Base-by-base conservation (phyloP, 2,797 vertebrate genomes). In the Tarsius wallacei region DNA sequence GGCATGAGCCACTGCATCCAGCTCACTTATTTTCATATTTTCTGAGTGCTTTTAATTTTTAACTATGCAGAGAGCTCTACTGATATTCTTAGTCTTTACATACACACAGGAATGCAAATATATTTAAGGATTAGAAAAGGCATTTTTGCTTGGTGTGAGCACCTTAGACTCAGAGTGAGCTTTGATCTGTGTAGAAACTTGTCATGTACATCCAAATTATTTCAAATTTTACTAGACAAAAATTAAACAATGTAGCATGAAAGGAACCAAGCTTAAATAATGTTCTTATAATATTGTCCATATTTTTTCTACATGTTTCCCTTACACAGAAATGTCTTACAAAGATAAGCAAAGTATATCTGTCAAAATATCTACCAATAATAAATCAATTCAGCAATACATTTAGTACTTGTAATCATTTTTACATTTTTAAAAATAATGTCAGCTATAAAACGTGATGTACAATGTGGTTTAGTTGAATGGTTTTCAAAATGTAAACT, bases 401-500 rank as follows among this genome's bases (percentile, higher is more conserved):
- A 13, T 47, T 90, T 78, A 81, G n/a, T 57, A 33, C 55, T 59
- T 33, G 33, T 8, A 47, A 85, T 66, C 57, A 33, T 81, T 71
- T 73, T 76, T 61, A 11, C 28, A 22, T 80, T 91, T 42, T 81
- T 59, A 31, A 33, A 59, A 33, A 68, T 31, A 31, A 0, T 71
- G 14, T 22, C 64, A 21, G 21, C 28, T 74, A 9, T 49, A 6
- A 47, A 57, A 73, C 42, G 13, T 76, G 13, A 22, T 26, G 10
- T 9, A 33, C 22, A 70, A 21, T 68, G 2, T 16, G 61, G 28
- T 49, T 90, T 49, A 87, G 71, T 68, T 78, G 4, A 59, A 26
- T 19, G 24, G 9, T 83, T 91, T 91, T 91, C 17, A 85, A 94
- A 91, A 91, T 73, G 33, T 80, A 85, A 70, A 82, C 15, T 42